A percentile compares a stretch with the other conserved stretches of the same genome.
Evolutionary conservation across 1,140 invertebrate genomes (phyloP).

Genomic region (Tigriopus japonicus): DNA sequence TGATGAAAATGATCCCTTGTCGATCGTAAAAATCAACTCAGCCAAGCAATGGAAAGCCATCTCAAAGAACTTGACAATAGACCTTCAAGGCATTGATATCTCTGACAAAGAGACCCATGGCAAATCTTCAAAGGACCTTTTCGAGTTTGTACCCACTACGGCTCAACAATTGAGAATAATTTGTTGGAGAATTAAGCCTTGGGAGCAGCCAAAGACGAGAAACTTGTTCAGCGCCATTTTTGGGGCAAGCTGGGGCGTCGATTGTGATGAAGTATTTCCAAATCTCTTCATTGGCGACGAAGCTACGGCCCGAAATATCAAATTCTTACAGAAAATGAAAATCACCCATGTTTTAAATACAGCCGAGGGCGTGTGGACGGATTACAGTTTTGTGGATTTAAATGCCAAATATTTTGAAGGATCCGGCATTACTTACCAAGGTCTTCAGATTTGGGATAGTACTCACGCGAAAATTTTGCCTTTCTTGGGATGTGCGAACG

Average conservation of each 20-base stretch:
- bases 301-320: constrained; percentile 49
- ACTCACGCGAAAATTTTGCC: constrained; percentile 48
- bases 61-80: neutral
- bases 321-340: constrained; percentile 46
- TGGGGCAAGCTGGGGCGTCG: constrained; percentile 13
- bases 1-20: neutral
- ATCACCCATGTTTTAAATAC: constrained; percentile 72
- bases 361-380: constrained; percentile 43
- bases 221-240: neutral
- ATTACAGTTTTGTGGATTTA: constrained; percentile 54
- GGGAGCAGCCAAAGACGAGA: neutral
- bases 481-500: neutral
- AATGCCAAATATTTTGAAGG: constrained; percentile 31
- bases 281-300: constrained; percentile 30
- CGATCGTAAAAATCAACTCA: neutral
- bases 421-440: constrained; percentile 52
- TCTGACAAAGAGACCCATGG: neutral
- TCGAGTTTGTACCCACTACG: neutral
- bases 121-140: too few species aligned
- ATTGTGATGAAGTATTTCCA: constrained; percentile 26
- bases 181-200: constrained; percentile 8
- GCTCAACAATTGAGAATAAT: neutral
- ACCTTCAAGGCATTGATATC: constrained; percentile 1
- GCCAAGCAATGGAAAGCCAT: constrained; percentile 8
- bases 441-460: constrained; percentile 53